Conservation (phyloP, 2,797 vertebrate species). For the Halcyon smyrnensis region DNA sequence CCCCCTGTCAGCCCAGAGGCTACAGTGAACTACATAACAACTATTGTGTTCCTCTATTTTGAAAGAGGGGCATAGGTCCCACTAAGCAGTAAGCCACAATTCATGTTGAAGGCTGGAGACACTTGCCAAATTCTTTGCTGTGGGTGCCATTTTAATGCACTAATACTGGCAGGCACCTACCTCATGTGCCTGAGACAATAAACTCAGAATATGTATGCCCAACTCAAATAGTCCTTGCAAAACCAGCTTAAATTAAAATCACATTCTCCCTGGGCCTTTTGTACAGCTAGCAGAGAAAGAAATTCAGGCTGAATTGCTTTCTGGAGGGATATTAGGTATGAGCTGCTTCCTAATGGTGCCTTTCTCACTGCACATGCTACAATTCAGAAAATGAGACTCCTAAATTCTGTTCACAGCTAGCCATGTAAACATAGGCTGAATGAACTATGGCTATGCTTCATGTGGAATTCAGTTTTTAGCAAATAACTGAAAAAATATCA, state of each 20-base stretch:
- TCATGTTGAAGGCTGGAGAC: neutral
- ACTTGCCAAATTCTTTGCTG: neutral
- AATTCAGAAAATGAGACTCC: neutral
- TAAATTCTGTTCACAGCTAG: neutral
- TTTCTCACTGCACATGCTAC: neutral
- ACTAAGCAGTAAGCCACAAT: neutral
- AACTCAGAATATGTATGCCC: neutral
- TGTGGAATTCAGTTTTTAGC: neutral
- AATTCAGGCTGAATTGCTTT: neutral
- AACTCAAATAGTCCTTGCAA: neutral
- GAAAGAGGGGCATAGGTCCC: neutral
- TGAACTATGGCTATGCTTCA: neutral
- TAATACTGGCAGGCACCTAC: neutral
- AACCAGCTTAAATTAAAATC: neutral
- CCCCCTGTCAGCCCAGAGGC: neutral
- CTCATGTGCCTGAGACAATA: neutral
- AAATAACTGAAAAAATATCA: neutral
- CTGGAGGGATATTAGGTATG: neutral
- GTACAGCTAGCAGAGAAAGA: neutral
- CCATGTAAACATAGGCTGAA: neutral
- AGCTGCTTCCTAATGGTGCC: neutral
- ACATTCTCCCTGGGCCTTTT: neutral
- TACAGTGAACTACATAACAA: neutral
- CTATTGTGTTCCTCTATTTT: neutral
- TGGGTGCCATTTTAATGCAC: neutral